Base-by-base conservation (phyloP, 2,113 vertebrate genomes). In the Cyprinodon brontotheroides region DNA sequence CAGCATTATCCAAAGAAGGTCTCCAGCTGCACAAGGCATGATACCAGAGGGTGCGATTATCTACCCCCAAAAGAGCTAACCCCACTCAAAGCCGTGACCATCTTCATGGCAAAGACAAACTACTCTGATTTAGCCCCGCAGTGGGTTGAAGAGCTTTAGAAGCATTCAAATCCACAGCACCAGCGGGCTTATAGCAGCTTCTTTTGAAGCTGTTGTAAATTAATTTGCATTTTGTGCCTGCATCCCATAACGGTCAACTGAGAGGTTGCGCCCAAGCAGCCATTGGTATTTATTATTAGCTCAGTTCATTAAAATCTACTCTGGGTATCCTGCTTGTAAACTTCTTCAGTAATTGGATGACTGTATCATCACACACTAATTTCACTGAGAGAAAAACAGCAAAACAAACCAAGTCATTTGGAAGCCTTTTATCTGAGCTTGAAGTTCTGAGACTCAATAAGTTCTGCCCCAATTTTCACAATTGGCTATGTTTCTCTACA, bases 341-440 rank as follows among this genome's bases (percentile, higher is more conserved):
- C 73, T 50, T 82, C n/a, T 11, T 10, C 77, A 74, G 79, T 91
- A 90, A 92, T 89, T 89, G 87, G 86, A 80, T 80, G 80, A 85
- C 83, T 73, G 74, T 88, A 90, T 85, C 82, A 85, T 80, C 71
- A 68, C 69, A 63, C 81, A 80, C 81, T 84, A 84, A 91, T 91
- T 90, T 88, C 78, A 80, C 76, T 89, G 81, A 79, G 62, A 79
- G 79, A 81, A 84, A 87, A 78, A 82, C 80, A 87, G 79, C 77
- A 79, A 89, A 87, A 87, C 80, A 92, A 88, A 86, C 83, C 77
- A 47, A 90, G 82, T 85, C 83, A 87, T 87, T 81, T 76, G 85
- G 79, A 89, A 88, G 84, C 74, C 72, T 85, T 86, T 81, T 82
- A 86, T 92, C 86, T 74, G 59, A 66, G 82, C 84, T 82, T 48